These are phyloP conservation scores for Latrodectus geometricus DNA, from an alignment of 1,140 invertebrate species.

Conservation along the genomic window DNA sequence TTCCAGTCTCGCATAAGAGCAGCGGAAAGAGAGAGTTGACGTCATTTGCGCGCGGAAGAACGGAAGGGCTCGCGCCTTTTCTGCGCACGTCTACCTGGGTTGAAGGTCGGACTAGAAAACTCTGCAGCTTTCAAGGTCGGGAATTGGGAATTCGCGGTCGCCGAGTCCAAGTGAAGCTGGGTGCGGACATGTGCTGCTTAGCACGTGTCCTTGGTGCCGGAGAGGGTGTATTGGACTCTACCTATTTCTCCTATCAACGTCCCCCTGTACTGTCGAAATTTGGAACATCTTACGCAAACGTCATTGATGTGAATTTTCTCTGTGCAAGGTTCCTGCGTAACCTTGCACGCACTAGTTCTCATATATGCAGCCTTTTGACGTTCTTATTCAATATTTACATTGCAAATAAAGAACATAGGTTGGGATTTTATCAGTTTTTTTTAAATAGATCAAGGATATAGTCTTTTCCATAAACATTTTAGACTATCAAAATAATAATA, in stretches of 20 bases:
- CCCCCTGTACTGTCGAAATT: slow-evolving; percentile 4
- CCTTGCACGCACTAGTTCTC: slow-evolving; percentile 1
- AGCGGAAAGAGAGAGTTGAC: neutral
- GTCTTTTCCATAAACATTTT: too few species aligned
- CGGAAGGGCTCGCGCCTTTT: slow-evolving; percentile 14
- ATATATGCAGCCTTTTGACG: neutral
- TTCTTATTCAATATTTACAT: too few species aligned
- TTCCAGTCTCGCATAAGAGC: slow-evolving; percentile 23
- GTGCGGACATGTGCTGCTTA: neutral
- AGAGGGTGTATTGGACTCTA: slow-evolving; percentile 3
- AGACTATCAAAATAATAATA: too few species aligned
- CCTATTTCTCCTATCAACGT: neutral
- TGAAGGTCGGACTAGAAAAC: slow-evolving; percentile 27
- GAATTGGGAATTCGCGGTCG: slow-evolving; percentile 29
- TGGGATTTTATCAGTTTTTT: too few species aligned
- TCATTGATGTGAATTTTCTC: neutral
- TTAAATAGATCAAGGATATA: too few species aligned
- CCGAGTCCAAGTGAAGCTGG: slow-evolving; percentile 5
- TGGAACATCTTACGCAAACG: neutral
- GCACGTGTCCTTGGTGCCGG: neutral
- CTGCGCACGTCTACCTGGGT: slow-evolving; percentile 36
- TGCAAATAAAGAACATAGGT: too few species aligned
- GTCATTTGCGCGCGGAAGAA: slow-evolving; percentile 22
- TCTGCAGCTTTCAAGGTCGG: slow-evolving; percentile 27
- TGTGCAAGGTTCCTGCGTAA: neutral